Evolutionary conservation across 2,113 vertebrate genomes (phyloP), one percentile per base, ranked within the genome.

Genomic region (Microtus richardsoni): DNA sequence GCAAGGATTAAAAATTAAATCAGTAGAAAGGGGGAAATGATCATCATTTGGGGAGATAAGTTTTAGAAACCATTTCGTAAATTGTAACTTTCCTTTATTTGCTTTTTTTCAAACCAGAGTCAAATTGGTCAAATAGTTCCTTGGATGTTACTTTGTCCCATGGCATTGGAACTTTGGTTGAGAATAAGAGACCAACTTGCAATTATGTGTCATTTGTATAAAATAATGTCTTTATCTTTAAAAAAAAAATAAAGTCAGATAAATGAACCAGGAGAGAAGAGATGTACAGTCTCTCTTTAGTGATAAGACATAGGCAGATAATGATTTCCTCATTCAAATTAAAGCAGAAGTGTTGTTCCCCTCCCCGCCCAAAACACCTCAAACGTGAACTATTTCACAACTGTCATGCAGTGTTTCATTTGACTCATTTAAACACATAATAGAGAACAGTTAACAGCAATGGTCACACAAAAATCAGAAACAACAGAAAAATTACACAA

Each of bases 101-200:
- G 22, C 39, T 24, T 75, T 52, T 52, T 49, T 39, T 44, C 4
- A 39, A 92, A 88, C 26, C 49, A 36, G 44, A 90, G 19, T 7
- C 77, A 95, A 85, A 92, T 73, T 62, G 73, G 28, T 21, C 39
- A 91, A 94, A 91, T 52, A 94, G 78, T 52, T 54, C 24, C 8
- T 30, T 47, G 73, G 83, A 52, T 93, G 30, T 83, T 58, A 74
- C 39, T 94, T 54, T 58, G 66, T 10, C 73, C 36, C 47, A 44
- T 36, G 54, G 71, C 30, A 36, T 4, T 17, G 10, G 19, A 92
- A 16, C 3, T 49, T 52, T 60, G 41, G 6, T 41, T 93, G 62
- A 89, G 41, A 92, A 70, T 47, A 77, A 86, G 47, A 77, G 9
- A 21, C 24, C 7, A 78, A 64, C 19, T 13, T 36, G 30, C 28